A percentile compares a stretch with the other conserved stretches of the same genome.
These are phyloP conservation scores for Ophonus ardosiacus DNA, from an alignment of 2,888 invertebrate genomes.

Conservation along the genomic window DNA sequence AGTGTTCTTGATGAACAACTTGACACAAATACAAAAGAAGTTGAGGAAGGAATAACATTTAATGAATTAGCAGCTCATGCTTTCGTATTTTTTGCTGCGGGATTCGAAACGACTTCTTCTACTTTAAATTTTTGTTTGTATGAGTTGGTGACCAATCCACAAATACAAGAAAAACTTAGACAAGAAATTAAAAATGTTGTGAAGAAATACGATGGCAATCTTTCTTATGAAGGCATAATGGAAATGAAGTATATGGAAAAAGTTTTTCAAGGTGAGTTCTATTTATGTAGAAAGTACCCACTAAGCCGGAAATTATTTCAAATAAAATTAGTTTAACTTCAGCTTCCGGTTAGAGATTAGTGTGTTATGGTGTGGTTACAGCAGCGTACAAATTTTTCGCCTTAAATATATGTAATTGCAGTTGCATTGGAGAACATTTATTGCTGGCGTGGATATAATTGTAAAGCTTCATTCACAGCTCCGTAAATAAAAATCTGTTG, in stretches of 20 bases:
- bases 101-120: slow-evolving; percentile 76
- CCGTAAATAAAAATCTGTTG: no score
- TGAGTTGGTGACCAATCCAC: slow-evolving; percentile 76
- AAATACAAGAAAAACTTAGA: slow-evolving; percentile 75
- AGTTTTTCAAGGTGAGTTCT: slow-evolving; percentile 73
- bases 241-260: slow-evolving; percentile 77
- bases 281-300: neutral
- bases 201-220: slow-evolving; percentile 71
- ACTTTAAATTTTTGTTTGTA: slow-evolving; percentile 76
- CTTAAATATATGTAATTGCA: no score
- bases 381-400: no score
- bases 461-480: no score
- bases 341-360: no score
- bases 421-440: no score
- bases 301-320: no score
- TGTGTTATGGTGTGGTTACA: no score
- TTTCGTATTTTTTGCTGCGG: slow-evolving; percentile 76
- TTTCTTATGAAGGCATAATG: slow-evolving; percentile 75
- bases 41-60: slow-evolving; percentile 71
- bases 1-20: slow-evolving; percentile 51
- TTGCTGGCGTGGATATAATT: no score
- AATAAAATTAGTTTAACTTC: no score
- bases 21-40: slow-evolving; percentile 55
- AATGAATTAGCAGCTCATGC: slow-evolving; percentile 77
- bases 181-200: slow-evolving; percentile 74